phyloP scores from a whole-genome alignment of 2,888 invertebrate genomes.

The Hydroisotoma schaefferi region DNA sequence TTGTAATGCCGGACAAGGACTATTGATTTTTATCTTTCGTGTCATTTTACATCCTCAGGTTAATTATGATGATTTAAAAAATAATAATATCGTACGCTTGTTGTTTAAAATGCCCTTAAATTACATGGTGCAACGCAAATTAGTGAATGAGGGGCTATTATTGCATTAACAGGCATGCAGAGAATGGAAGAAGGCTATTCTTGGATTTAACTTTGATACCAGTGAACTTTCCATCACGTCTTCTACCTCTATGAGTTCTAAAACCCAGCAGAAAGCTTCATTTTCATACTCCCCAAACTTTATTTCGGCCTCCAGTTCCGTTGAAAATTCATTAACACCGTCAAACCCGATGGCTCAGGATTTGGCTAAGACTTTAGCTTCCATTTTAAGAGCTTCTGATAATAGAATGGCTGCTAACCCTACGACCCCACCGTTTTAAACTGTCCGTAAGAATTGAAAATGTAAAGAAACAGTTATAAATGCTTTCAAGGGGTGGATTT shows the following conservation, averaged over 20 bases:
- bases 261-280: constrained; percentile 15
- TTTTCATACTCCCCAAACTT: constrained; percentile 30
- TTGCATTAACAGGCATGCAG: constrained; percentile 42
- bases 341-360: constrained; percentile 35
- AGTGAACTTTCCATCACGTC: constrained; percentile 23
- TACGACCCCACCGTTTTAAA: too few species aligned
- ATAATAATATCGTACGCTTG: neutral
- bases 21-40: constrained; percentile 45
- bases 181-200: constrained; percentile 38
- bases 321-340: constrained; percentile 39
- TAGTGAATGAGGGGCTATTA: neutral
- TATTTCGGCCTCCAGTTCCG: constrained; percentile 39
- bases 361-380: constrained; percentile 33
- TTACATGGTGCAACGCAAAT: neutral
- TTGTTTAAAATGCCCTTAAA: too few species aligned
- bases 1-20: constrained; percentile 46
- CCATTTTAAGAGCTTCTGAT: constrained; percentile 25
- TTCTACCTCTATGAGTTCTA: constrained; percentile 9
- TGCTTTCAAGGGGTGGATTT: too few species aligned
- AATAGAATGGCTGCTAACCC: too few species aligned
- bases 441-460: too few species aligned
- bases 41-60: constrained; percentile 45
- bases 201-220: constrained; percentile 27
- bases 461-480: too few species aligned
- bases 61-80: neutral